A percentile compares a stretch with the other conserved stretches of the same genome.
Conservation (phyloP, 2,113 vertebrate species). For the Salminus brasiliensis region DNA sequence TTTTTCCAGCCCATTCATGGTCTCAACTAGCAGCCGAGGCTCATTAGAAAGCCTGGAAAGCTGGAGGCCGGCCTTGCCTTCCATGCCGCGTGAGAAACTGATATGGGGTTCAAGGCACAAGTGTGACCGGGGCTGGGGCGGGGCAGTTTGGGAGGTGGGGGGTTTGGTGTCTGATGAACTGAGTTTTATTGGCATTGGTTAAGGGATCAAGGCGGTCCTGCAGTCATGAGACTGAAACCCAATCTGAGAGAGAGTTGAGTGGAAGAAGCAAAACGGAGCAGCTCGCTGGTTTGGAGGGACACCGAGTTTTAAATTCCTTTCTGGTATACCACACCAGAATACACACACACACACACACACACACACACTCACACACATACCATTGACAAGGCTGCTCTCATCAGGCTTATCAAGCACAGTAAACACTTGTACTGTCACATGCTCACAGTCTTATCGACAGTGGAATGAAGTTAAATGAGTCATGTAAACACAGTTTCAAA, state of each 20-base stretch:
- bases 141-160: constrained; percentile 29
- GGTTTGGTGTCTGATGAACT: constrained; percentile 25
- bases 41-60: constrained; percentile 66
- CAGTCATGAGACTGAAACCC: constrained; percentile 78
- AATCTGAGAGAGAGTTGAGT: constrained; percentile 59
- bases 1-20: constrained; percentile 82
- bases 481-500: not conserved
- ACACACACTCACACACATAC: not conserved
- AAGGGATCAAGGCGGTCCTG: constrained; percentile 56
- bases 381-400: constrained; percentile 7
- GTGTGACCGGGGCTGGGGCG: constrained; percentile 49
- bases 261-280: constrained; percentile 52
- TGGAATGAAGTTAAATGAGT: not conserved
- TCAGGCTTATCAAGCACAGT: not conserved
- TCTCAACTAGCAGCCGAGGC: constrained; percentile 72
- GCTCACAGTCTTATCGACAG: not conserved
- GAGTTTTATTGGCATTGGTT: constrained; percentile 56
- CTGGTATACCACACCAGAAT: not conserved
- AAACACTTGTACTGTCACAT: not conserved
- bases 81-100: constrained; percentile 51
- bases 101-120: constrained; percentile 59
- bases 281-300: constrained; percentile 17
- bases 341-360: constrained; percentile 1
- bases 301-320: constrained; percentile 21
- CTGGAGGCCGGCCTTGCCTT: constrained; percentile 41